phyloP scores from a whole-genome alignment of 53 echinoderm and acorn worm species.

The Arbacia lixula region DNA sequence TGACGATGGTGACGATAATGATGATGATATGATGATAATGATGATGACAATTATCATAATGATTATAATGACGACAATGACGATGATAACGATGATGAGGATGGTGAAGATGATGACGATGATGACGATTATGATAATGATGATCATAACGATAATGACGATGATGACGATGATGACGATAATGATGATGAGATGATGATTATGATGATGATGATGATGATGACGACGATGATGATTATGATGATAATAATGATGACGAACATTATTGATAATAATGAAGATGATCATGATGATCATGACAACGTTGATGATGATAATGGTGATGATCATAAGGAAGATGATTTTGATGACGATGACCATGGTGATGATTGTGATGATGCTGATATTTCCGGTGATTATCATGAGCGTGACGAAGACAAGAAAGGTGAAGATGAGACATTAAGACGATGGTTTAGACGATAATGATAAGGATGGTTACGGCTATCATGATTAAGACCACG shows the following conservation, averaged over 20 bases:
- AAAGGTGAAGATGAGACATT: no score
- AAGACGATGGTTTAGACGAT: no score
- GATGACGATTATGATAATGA: neutral
- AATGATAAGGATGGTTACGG: no score
- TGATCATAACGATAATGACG: neutral
- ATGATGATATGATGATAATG: neutral
- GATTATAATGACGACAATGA: neutral
- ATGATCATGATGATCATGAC: neutral
- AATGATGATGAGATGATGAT: neutral
- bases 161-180: neutral
- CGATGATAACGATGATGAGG: neutral
- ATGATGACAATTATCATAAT: neutral
- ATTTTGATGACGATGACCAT: neutral
- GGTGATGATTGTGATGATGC: neutral
- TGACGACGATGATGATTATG: neutral
- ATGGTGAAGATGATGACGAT: neutral
- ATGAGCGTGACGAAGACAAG: neutral
- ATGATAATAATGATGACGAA: neutral
- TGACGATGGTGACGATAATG: neutral
- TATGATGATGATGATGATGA: neutral
- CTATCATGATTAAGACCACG: no score
- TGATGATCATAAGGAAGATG: neutral
- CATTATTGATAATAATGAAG: neutral
- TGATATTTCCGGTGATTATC: neutral
- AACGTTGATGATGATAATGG: neutral